Conservation (phyloP, 2,113 vertebrate species). For the Choloepus hoffmanni region DNA sequence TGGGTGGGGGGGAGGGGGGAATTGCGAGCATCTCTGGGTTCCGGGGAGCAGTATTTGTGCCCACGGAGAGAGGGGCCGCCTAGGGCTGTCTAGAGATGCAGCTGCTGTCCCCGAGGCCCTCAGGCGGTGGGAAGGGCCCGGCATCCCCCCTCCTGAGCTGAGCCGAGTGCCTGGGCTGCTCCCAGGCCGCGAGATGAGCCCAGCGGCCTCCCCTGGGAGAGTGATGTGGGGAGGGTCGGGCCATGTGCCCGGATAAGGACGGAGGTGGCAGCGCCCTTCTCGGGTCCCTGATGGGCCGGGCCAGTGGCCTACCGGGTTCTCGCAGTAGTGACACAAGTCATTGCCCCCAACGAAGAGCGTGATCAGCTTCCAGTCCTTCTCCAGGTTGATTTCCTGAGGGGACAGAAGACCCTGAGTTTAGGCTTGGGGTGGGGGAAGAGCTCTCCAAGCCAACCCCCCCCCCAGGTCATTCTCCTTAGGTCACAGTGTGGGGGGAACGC, state of each 20-base stretch:
- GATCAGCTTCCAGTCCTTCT: conserved; percentile 96
- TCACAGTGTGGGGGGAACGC: neutral
- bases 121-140: neutral
- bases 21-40: neutral
- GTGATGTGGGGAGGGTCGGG: neutral
- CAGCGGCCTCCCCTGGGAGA: rapidly evolving
- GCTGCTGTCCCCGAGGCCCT: neutral
- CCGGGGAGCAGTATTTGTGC: neutral
- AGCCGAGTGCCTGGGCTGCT: neutral
- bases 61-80: neutral
- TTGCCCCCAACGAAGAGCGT: conserved; percentile 94
- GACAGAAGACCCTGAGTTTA: conserved; percentile 51
- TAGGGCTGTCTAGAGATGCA: neutral
- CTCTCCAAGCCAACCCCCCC: no score
- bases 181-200: neutral
- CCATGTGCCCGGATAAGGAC: neutral
- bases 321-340: conserved; percentile 95
- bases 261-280: neutral
- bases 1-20: neutral
- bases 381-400: conserved; percentile 90
- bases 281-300: rapidly evolving
- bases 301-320: conserved; percentile 88
- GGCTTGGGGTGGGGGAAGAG: neutral
- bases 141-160: neutral
- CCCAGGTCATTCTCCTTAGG: neutral